Base-by-base conservation (phyloP, 2,113 vertebrate species). In the Microcebus lehilahytsara region DNA sequence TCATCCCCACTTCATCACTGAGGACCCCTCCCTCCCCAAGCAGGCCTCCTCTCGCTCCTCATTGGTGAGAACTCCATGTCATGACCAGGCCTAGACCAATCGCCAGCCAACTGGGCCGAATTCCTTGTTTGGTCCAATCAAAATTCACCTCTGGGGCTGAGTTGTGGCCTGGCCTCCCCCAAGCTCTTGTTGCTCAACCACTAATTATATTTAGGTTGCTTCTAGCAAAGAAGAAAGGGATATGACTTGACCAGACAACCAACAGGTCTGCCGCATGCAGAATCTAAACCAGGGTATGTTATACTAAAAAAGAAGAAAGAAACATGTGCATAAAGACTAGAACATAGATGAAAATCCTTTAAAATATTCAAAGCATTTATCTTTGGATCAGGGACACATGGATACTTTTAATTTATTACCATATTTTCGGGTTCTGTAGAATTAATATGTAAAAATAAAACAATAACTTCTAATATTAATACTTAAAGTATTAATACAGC, bases 371-470 rank as follows among this genome's bases (percentile, higher is more conserved):
- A 42, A 80, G 13, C 3, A 12, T 87, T 80, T 77, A 72, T n/a
- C 53, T 93, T 67, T 85, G 49, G 20, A 85, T 77, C 46, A n/a
- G 46, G 46, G 20, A 49, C 34, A 85, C 46, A 40, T 40, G 34
- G 5, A 85, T 42, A 75, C 16, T 85, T 85, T 92, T 9, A 27
- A 10, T 37, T 46, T 58, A 74, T 51, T 49, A 37, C 34, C 46
- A 67, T 91, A 69, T 53, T 69, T 95, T 79, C 13, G 51, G 78
- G 66, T 72, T 94, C 80, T 90, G 5, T 74, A 67, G 66, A 91
- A 72, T 90, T 91, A 49, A 6, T 34, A 74, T 58, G 32, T 62
- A 80, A 84, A 89, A 84, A 69, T 84, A 67, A 67, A 77, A 67
- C 22, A 62, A 86, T 49, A 87, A 64, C 60, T 40, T 56, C 72